Conservation (phyloP, 2,113 vertebrate genomes). For the Epinephelus moara region DNA sequence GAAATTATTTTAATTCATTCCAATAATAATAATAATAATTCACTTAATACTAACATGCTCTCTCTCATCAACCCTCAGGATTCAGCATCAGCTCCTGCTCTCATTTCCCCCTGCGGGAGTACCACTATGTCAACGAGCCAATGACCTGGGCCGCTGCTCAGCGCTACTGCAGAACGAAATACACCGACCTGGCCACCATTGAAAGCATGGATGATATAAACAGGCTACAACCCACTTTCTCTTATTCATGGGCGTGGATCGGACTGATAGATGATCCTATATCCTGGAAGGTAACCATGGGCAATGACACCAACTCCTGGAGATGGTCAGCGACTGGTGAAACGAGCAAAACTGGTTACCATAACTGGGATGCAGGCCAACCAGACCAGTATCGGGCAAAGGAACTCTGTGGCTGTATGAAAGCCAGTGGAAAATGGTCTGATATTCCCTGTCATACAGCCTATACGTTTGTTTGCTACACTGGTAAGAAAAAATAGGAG, state of each 20-base stretch:
- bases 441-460: accelerated
- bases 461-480: neutral
- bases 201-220: slow-evolving; percentile 7
- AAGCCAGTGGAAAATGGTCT: accelerated
- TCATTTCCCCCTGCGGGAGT: neutral
- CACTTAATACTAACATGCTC: neutral
- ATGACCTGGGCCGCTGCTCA: slow-evolving; percentile 19
- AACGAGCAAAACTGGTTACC: neutral
- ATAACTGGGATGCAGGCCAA: accelerated
- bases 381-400: neutral
- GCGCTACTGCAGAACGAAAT: slow-evolving; percentile 40
- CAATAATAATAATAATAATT: neutral
- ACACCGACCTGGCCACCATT: slow-evolving; percentile 36
- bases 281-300: slow-evolving; percentile 19
- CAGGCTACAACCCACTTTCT: neutral
- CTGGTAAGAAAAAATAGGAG: slow-evolving; percentile 23
- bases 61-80: slow-evolving; percentile 15
- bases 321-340: slow-evolving; percentile 43
- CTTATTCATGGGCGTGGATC: slow-evolving; percentile 20
- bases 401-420: accelerated
- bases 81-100: slow-evolving; percentile 24
- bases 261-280: slow-evolving; percentile 35
- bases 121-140: neutral
- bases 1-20: no score
- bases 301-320: slow-evolving; percentile 36